A percentile compares a stretch with the other conserved stretches of the same genome.
Conservation (phyloP, 2,888 invertebrate genomes). For the Toxonevra muliebris region DNA sequence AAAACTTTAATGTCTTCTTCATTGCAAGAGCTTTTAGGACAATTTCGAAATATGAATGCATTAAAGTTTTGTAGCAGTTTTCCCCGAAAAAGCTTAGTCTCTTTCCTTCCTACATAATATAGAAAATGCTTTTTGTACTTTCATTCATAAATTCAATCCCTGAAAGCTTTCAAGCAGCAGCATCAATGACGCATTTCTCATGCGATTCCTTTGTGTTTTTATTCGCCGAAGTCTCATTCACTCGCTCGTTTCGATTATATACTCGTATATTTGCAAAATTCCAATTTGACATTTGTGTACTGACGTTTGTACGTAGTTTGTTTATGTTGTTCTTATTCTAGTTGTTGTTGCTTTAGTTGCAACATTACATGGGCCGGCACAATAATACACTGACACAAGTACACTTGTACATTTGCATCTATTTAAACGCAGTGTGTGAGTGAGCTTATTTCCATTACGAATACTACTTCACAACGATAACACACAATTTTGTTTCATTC, state of each 20-base stretch:
- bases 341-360: not conserved
- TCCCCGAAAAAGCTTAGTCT: no score
- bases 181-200: slow-evolving; percentile 33
- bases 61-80: no score
- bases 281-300: not conserved
- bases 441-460: no score
- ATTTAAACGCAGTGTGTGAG: no score
- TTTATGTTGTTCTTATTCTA: not conserved
- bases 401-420: no score
- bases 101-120: no score
- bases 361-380: no score
- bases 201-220: slow-evolving; percentile 14
- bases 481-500: not conserved
- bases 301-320: not conserved
- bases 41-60: no score
- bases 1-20: no score
- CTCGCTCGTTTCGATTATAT: not conserved
- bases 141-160: slow-evolving; percentile 31
- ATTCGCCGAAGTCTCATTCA: not conserved
- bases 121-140: slow-evolving; percentile 4
- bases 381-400: no score
- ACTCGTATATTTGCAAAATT: not conserved
- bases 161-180: slow-evolving; percentile 23
- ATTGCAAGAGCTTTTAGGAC: no score
- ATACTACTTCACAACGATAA: not conserved